These are phyloP conservation scores for Stenotaenia linearis DNA, from an alignment of 2,888 invertebrate genomes.

Conservation along the genomic window DNA sequence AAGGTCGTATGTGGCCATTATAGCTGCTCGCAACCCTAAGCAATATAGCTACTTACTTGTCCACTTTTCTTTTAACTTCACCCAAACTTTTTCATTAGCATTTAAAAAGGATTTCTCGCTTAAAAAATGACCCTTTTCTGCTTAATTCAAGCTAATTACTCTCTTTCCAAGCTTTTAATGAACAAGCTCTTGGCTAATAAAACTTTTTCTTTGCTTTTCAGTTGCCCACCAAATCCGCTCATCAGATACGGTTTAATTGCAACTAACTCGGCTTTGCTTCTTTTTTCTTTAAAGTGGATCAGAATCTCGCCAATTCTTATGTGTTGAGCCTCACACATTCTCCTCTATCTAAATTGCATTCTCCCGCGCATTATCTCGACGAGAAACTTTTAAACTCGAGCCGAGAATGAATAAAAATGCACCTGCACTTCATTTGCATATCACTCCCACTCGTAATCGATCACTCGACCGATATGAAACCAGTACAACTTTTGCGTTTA, in stretches of 20 bases:
- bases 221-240: not conserved
- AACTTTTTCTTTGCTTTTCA: not conserved
- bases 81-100: not conserved
- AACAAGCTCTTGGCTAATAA: not conserved
- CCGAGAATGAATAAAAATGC: not conserved
- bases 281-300: not conserved
- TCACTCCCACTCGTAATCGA: not conserved
- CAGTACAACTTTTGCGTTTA: not conserved
- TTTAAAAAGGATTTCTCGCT: not conserved
- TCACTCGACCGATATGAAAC: not conserved
- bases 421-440: constrained; percentile 3
- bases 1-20: no score
- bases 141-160: constrained; percentile 2
- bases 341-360: constrained; percentile 5
- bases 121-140: not conserved
- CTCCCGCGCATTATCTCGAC: not conserved
- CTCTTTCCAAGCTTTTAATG: not conserved
- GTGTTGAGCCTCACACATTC: not conserved
- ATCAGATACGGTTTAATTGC: not conserved
- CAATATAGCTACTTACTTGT: not conserved
- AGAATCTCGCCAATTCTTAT: not conserved
- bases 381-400: not conserved
- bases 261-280: not conserved
- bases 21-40: no score
- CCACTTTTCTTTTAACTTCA: not conserved